Evolutionary conservation across 2,888 invertebrate species (phyloP).

Genomic region (Parnassius orleans): DNA sequence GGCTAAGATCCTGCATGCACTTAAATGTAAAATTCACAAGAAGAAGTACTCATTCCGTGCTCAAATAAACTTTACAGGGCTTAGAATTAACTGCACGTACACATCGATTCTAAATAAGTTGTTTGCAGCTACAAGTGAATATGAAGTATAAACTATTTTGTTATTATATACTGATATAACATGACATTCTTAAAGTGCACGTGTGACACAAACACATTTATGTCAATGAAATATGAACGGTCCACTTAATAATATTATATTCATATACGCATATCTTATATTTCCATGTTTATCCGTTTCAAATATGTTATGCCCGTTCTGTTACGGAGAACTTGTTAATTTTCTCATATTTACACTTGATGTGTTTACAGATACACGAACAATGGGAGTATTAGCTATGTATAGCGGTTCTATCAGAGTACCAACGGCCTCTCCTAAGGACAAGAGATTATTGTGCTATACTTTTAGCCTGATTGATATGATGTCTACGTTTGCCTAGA

Average conservation of each 20-base stretch:
- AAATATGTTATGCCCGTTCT: not conserved
- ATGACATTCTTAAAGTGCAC: not conserved
- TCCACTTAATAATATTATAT: not conserved
- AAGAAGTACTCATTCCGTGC: too few relatives aligned
- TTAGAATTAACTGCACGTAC: not conserved
- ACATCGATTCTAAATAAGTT: not conserved
- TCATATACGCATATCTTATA: not conserved
- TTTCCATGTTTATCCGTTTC: not conserved
- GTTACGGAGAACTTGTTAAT: not conserved
- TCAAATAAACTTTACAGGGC: too few relatives aligned
- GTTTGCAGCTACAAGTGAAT: not conserved
- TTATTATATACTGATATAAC: not conserved
- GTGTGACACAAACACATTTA: not conserved
- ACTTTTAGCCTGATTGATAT: too few relatives aligned
- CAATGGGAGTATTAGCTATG: not conserved
- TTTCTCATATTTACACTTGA: not conserved
- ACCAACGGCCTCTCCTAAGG: too few relatives aligned
- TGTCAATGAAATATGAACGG: not conserved
- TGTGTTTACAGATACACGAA: not conserved
- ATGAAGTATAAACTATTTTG: not conserved
- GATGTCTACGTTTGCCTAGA: too few relatives aligned
- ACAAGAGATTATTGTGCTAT: too few relatives aligned
- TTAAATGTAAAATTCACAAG: too few relatives aligned
- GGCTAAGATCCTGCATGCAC: too few relatives aligned
- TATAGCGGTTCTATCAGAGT: too few relatives aligned